Evolutionary conservation across 2,113 vertebrate species (phyloP).

Genomic region (Malurus melanocephalus): DNA sequence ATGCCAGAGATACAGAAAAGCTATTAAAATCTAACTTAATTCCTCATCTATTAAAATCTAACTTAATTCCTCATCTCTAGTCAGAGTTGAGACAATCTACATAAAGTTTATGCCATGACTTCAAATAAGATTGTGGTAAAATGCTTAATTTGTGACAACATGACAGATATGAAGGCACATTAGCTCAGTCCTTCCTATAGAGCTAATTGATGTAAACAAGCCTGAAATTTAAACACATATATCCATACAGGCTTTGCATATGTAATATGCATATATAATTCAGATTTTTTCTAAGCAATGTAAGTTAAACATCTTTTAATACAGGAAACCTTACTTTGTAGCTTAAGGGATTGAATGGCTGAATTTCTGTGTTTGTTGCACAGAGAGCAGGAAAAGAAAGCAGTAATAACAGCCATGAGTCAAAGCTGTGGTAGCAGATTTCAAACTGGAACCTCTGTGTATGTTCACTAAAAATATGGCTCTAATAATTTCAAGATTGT

Average conservation of each 20-base stretch:
- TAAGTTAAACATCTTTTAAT: not conserved
- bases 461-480: constrained; percentile 27
- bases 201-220: not conserved
- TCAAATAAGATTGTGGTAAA: not conserved
- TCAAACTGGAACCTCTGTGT: not conserved
- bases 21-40: not conserved
- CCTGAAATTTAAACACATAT: not conserved
- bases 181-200: not conserved
- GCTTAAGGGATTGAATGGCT: not conserved
- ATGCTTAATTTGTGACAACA: not conserved
- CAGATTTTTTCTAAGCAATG: not conserved
- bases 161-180: not conserved
- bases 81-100: not conserved
- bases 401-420: constrained; percentile 2
- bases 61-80: not conserved
- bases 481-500: constrained; percentile 37
- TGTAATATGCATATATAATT: too few species aligned
- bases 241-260: too few species aligned
- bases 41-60: too few species aligned
- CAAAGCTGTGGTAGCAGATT: constrained; percentile 1
- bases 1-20: not conserved
- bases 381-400: not conserved
- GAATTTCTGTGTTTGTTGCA: not conserved
- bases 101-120: not conserved
- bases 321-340: not conserved